phyloP scores from a whole-genome alignment of 2,888 invertebrate genomes.

The Anodontia alba region DNA sequence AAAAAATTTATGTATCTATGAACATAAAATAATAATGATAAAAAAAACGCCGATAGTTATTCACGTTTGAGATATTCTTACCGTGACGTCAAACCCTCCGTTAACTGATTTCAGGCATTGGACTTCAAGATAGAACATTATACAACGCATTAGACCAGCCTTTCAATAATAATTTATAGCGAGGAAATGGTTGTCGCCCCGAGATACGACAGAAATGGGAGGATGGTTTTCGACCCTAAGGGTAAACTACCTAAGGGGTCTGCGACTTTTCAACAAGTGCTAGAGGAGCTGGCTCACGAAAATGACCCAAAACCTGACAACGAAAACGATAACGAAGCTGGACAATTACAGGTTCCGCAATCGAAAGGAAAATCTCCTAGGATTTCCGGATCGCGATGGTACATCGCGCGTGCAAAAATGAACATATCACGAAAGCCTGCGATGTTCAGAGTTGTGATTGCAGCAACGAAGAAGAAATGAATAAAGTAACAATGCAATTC shows the following conservation, averaged over 20 bases:
- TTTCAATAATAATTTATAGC: too few species aligned
- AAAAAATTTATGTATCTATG: too few species aligned
- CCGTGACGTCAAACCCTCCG: too few species aligned
- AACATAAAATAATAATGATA: too few species aligned
- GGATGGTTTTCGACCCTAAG: neutral
- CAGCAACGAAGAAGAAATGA: neutral
- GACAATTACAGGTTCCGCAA: too few species aligned
- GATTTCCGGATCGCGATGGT: conserved; percentile 1
- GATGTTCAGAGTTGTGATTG: conserved; percentile 1
- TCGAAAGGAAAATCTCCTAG: conserved; percentile 1
- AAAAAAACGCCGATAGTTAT: too few species aligned
- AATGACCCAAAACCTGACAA: neutral
- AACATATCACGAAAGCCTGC: neutral
- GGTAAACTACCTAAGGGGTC: conserved; percentile 12
- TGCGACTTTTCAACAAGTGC: neutral
- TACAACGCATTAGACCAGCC: too few species aligned
- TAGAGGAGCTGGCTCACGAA: neutral
- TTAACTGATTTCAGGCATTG: too few species aligned
- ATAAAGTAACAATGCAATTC: neutral
- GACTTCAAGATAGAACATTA: too few species aligned
- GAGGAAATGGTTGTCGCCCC: neutral
- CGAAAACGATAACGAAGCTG: neutral
- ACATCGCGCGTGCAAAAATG: conserved; percentile 15
- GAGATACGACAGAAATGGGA: neutral
- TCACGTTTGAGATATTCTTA: too few species aligned